A percentile compares a stretch with the other conserved stretches of the same genome.
Evolutionary conservation across 2,113 vertebrate genomes (phyloP).

Genomic region (Passer montanus): DNA sequence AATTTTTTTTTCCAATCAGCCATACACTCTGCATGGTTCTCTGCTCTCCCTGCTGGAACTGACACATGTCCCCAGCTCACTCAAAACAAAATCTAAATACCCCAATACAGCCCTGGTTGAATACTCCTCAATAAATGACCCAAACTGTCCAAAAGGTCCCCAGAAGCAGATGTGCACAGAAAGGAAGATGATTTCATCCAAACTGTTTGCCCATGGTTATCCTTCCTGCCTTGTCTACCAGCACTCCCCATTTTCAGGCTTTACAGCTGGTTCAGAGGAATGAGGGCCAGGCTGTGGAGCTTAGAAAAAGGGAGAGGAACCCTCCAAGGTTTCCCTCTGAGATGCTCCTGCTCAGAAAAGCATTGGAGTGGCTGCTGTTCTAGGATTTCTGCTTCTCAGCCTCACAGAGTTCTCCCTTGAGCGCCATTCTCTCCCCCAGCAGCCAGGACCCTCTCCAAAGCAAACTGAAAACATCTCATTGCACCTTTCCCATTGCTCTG

Average conservation of each 20-base stretch:
- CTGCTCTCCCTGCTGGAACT: not conserved
- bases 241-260: not conserved
- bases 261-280: not conserved
- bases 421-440: not conserved
- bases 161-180: not conserved
- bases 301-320: not conserved
- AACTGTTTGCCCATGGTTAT: not conserved
- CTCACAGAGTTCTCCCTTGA: not conserved
- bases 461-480: not conserved
- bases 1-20: not conserved
- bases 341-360: not conserved
- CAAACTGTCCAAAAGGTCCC: not conserved
- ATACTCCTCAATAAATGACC: not conserved
- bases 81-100: not conserved
- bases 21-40: not conserved
- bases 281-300: not conserved
- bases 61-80: not conserved
- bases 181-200: not conserved
- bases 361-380: not conserved
- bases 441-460: not conserved
- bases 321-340: not conserved
- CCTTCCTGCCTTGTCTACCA: not conserved
- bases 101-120: not conserved
- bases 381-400: not conserved
- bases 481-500: rapidly evolving